Conservation (phyloP, 2,113 vertebrate genomes). For the Paracanthobrama guichenoti region DNA sequence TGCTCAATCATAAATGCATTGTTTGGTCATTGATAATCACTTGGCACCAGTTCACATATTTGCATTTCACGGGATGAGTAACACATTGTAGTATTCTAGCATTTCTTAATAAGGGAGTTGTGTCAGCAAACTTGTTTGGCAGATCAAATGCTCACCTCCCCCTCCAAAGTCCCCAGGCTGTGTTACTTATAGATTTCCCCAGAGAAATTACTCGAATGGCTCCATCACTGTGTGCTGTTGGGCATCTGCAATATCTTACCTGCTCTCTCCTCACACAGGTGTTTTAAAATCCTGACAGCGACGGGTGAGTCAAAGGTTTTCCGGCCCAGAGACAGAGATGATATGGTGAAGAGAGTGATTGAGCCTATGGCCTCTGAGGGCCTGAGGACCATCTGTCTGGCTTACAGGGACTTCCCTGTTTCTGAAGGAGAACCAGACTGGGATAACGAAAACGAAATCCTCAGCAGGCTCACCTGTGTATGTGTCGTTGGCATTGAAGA, state of each 20-base stretch:
- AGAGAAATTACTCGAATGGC: constrained; percentile 56
- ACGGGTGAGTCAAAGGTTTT: constrained; percentile 91
- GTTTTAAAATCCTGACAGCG: constrained; percentile 91
- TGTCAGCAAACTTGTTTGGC: constrained; percentile 64
- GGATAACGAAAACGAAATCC: constrained; percentile 95
- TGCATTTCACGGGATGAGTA: background rate
- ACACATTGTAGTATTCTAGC: background rate
- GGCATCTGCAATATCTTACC: background rate
- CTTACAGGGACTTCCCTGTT: constrained; percentile 90
- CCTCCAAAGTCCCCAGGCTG: constrained; percentile 60
- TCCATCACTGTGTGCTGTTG: background rate
- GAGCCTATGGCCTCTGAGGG: constrained; percentile 99
- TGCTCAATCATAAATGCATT: background rate
- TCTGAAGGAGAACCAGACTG: constrained; percentile 93
- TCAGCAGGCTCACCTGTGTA: constrained; percentile 90
- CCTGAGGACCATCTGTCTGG: constrained; percentile 95
- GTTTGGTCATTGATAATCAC: background rate
- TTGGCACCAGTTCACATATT: background rate
- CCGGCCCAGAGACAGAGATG: constrained; percentile 91
- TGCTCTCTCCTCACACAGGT: constrained; percentile 73
- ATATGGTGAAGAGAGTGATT: constrained; percentile 94
- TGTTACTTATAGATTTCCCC: constrained; percentile 63
- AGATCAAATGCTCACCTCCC: constrained; percentile 67
- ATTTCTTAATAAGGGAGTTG: constrained; percentile 22
- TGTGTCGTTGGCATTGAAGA: constrained; percentile 98